Percentiles rank a stretch among this genome's conserved stretches.
These are phyloP conservation scores for Ophioderma brevispina DNA, from an alignment of 35 echinoderm and acorn worm species.

Conservation along the genomic window DNA sequence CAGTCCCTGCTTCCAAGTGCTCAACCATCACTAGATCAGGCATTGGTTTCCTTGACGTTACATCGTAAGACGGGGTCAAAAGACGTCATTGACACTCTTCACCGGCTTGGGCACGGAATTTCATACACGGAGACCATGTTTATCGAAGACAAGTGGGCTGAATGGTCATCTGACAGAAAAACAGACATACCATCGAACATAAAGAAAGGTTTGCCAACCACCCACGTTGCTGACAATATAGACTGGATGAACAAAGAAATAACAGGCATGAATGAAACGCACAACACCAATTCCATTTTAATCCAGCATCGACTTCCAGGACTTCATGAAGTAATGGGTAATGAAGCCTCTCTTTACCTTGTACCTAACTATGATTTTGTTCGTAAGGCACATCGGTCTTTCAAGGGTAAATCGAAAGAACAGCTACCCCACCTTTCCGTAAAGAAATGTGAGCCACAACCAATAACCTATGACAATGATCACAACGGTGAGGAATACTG, in stretches of 20 bases:
- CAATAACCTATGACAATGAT: not conserved
- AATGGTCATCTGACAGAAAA: constrained; percentile 7
- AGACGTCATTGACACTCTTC: not conserved
- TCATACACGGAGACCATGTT: constrained; percentile 13
- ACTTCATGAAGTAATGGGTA: not conserved
- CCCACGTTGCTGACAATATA: constrained; percentile 4
- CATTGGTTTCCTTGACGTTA: not conserved
- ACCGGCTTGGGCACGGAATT: not conserved
- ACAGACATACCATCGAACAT: constrained; percentile 4
- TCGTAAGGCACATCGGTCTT: not conserved
- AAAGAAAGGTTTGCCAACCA: not conserved
- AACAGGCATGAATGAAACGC: constrained; percentile 4
- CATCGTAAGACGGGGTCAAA: not conserved
- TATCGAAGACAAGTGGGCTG: constrained; percentile 18
- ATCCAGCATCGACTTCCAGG: not conserved
- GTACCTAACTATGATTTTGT: not conserved
- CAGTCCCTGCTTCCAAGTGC: not conserved
- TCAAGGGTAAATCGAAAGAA: not conserved
- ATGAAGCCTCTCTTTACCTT: not conserved
- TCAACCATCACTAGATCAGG: constrained; percentile 7
- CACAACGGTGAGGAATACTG: not conserved
- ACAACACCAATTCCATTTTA: constrained; percentile 13
- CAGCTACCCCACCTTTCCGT: not conserved
- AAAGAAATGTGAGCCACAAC: not conserved
- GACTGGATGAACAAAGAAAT: not conserved